Evolutionary conservation across 2,113 vertebrate species (phyloP), one percentile per base, ranked within the genome.

Genomic region (Illadopsis cleaveri): DNA sequence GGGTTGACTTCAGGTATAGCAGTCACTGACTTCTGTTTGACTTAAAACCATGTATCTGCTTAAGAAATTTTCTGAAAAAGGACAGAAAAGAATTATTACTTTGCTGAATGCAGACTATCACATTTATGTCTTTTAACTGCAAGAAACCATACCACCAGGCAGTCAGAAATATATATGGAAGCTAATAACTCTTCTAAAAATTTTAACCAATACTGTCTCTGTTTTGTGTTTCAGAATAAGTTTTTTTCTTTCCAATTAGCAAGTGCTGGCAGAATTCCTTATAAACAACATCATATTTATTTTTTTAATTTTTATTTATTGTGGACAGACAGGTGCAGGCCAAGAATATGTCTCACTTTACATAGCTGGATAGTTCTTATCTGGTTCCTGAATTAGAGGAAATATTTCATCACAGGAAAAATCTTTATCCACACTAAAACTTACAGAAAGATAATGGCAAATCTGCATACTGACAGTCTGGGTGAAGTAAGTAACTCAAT

Each of bases 81-180:
- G 4, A 51, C 62, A 71, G 35, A 14, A 68, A 60, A 37, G 0
- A 27, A 77, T 18, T 45, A 47, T 40, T n/a, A 33, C 13, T 76
- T 82, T 45, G 5, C 10, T 90, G 30, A 86, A 72, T 33, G 38
- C 42, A 76, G 9, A 12, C 24, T 18, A 40, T n/a, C 19, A 51
- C 0, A 2, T 73, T 83, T 70, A 64, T 20, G 5, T 19, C 11
- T 82, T 93, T 90, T 37, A 62, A 7, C 12, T 71, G 50, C 23
- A 20, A 16, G 33, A 89, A 86, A 90, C 89, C 86, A 85, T 70
- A 79, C 72, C 48, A 95, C 21, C 38, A 92, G 12, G 38, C 76
- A 37, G 93, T 76, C 84, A 90, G 65, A 95, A 96, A 87, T 94
- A 88, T 15, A 10, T 31, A 91, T 35, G 57, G 60, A 93, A 62